Percentiles rank a stretch among this genome's conserved stretches.
phyloP scores from a whole-genome alignment of 2,888 invertebrate species.

The Drosophila paucipuncta region DNA sequence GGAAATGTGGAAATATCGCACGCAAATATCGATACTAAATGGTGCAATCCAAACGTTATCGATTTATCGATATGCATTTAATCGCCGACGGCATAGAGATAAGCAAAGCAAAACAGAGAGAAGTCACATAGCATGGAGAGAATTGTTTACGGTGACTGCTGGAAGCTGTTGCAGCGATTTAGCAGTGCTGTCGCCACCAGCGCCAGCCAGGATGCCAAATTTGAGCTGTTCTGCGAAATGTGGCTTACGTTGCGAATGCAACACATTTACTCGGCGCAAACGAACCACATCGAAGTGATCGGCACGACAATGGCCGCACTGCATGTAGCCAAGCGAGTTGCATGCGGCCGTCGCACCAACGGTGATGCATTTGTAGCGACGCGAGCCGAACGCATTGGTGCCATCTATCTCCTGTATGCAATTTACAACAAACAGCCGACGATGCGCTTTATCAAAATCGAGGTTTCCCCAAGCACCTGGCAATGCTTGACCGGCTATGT shows the following conservation, averaged over 20 bases:
- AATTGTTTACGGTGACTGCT: slow-evolving; percentile 56
- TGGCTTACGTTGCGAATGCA: slow-evolving; percentile 77
- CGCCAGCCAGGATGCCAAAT: slow-evolving; percentile 42
- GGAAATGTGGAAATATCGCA: neutral
- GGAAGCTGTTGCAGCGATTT: slow-evolving; percentile 56
- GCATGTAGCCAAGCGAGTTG: slow-evolving; percentile 68
- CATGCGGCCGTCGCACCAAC: slow-evolving; percentile 58
- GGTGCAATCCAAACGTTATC: neutral
- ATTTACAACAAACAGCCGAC: slow-evolving; percentile 83
- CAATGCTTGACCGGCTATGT: slow-evolving; percentile 60
- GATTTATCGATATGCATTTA: neutral
- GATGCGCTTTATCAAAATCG: slow-evolving; percentile 74
- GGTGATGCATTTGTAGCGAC: slow-evolving; percentile 39
- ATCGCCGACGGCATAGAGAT: neutral
- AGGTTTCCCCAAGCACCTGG: slow-evolving; percentile 72
- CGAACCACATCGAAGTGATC: slow-evolving; percentile 71
- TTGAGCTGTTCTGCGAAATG: slow-evolving; percentile 71
- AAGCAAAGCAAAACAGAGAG: neutral
- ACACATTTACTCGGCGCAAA: slow-evolving; percentile 76
- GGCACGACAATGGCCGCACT: slow-evolving; percentile 76
- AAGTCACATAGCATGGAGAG: slow-evolving; percentile 43
- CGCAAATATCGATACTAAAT: neutral
- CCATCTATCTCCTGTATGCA: slow-evolving; percentile 77
- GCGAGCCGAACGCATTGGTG: slow-evolving; percentile 69
- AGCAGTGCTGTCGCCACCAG: slow-evolving; percentile 18